Evolutionary conservation across 2,797 vertebrate species (phyloP).

Genomic region (Sebastes miniatus): DNA sequence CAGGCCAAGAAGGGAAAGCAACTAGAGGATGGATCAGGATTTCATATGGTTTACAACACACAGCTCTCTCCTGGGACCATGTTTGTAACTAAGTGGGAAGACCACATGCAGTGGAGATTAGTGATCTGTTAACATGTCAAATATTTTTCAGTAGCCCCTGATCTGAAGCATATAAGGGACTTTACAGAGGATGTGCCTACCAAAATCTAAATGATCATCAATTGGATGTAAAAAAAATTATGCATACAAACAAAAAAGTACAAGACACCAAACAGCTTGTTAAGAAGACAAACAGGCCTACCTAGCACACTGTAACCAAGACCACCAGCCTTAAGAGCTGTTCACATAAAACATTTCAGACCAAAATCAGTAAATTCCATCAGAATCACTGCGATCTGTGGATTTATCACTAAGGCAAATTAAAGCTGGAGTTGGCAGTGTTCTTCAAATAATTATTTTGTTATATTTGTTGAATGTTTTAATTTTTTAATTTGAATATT

Average conservation of each 20-base stretch:
- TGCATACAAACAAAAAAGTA: background rate
- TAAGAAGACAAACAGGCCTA: background rate
- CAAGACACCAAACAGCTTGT: background rate
- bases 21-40: background rate
- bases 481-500: too few species aligned
- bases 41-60: background rate
- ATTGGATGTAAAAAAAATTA: background rate
- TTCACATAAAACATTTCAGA: background rate
- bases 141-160: background rate
- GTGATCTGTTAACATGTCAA: background rate
- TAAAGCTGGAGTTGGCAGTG: too few species aligned
- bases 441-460: too few species aligned
- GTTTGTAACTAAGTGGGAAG: background rate
- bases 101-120: background rate
- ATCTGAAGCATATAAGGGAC: background rate
- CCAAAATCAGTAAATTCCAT: background rate
- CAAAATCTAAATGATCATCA: background rate
- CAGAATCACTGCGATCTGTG: too few species aligned
- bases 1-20: background rate
- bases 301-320: background rate
- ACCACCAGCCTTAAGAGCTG: background rate
- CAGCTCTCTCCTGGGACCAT: background rate
- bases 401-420: too few species aligned
- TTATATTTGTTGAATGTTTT: too few species aligned
- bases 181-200: background rate